Evolutionary conservation across 2,113 vertebrate species (phyloP).

Genomic region (Mesocricetus auratus): DNA sequence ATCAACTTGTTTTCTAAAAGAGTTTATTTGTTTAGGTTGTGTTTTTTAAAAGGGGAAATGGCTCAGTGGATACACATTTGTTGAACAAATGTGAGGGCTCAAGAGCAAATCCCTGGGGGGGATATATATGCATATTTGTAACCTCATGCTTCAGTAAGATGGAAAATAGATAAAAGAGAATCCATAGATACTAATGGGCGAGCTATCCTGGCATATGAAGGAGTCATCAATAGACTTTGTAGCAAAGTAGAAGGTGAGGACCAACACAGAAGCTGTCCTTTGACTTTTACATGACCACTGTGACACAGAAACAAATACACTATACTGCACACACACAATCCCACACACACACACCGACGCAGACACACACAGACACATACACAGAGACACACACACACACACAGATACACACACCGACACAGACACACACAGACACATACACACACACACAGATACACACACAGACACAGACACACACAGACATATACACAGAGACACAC

Average conservation of each 20-base stretch:
- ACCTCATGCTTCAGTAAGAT: background rate
- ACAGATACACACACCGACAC: too few relatives aligned
- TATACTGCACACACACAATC: too few relatives aligned
- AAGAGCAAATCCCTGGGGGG: background rate
- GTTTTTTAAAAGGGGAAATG: too few relatives aligned
- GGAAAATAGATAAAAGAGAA: background rate
- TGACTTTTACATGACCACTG: background rate
- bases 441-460: background rate
- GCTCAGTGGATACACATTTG: background rate
- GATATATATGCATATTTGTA: background rate
- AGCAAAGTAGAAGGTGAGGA: background rate
- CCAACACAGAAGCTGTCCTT: background rate
- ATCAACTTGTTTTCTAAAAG: background rate
- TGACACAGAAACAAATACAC: background rate
- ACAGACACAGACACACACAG: background rate
- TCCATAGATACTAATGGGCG: background rate
- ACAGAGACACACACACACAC: background rate
- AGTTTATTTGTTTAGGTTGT: background rate
- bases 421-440: too few relatives aligned
- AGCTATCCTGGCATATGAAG: background rate
- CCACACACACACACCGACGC: background rate
- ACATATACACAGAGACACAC: too few relatives aligned
- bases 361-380: too few relatives aligned
- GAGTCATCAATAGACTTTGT: background rate
- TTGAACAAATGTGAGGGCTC: background rate